Conservation (phyloP, 2,888 invertebrate species). For the Salticus scenicus region DNA sequence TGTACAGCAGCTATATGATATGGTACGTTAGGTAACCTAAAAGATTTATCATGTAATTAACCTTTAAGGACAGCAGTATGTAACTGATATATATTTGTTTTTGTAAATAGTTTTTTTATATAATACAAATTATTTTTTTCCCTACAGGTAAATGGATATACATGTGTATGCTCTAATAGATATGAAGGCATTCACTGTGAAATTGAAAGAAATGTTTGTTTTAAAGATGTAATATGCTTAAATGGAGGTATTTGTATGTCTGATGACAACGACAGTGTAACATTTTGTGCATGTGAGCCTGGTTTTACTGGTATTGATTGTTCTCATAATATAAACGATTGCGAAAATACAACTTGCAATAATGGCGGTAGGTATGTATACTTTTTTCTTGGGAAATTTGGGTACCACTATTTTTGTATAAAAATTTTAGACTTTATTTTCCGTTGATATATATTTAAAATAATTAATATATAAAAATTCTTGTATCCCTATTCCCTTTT, state of each 20-base stretch:
- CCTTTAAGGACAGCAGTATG: too few relatives aligned
- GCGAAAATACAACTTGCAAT: slow-evolving; percentile 37
- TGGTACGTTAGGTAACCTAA: too few relatives aligned
- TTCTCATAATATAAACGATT: slow-evolving; percentile 54
- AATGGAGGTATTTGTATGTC: slow-evolving; percentile 31
- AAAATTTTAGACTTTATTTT: too few relatives aligned
- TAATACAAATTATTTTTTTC: not conserved
- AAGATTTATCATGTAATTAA: too few relatives aligned
- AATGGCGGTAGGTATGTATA: slow-evolving; percentile 61
- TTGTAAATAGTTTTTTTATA: too few relatives aligned
- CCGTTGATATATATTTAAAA: too few relatives aligned
- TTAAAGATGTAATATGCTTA: slow-evolving; percentile 20
- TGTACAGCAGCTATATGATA: too few relatives aligned
- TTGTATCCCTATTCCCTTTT: too few relatives aligned
- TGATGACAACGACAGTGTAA: not conserved
- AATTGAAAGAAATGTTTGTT: slow-evolving; percentile 29
- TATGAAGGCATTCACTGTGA: slow-evolving; percentile 47
- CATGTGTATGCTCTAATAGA: slow-evolving; percentile 39
- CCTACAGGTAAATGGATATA: slow-evolving; percentile 39
- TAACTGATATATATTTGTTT: too few relatives aligned
- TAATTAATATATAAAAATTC: too few relatives aligned
- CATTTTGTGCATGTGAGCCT: slow-evolving; percentile 33
- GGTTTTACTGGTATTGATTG: slow-evolving; percentile 58
- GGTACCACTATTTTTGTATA: too few relatives aligned
- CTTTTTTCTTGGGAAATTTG: too few relatives aligned